phyloP scores from a whole-genome alignment of 2,113 vertebrate genomes.

The Tragulus kanchil region DNA sequence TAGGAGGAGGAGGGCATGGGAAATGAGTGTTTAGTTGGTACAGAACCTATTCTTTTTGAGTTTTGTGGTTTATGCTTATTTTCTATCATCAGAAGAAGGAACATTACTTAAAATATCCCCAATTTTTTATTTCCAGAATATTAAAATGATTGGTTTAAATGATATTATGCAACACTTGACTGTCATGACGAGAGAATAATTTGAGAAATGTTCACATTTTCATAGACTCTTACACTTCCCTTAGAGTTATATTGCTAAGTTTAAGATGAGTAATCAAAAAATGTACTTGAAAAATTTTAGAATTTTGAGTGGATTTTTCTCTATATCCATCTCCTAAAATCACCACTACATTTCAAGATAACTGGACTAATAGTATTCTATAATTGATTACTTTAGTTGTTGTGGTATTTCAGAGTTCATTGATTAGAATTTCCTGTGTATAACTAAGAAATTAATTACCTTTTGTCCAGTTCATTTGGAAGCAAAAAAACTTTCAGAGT shows the following conservation, averaged over 20 bases:
- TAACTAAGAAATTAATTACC: not conserved
- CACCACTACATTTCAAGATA: constrained; percentile 44
- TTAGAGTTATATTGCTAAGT: not conserved
- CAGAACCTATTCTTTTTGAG: not conserved
- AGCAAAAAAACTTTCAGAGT: not conserved
- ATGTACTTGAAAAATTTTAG: not conserved
- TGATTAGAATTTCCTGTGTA: not conserved
- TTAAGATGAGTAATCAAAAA: constrained; percentile 35
- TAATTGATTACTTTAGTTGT: not conserved
- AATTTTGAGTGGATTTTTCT: constrained; percentile 36
- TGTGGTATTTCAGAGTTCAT: constrained; percentile 35
- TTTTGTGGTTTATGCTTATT: constrained; percentile 1
- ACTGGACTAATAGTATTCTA: not conserved
- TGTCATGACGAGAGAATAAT: constrained; percentile 16
- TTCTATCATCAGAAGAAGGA: not conserved
- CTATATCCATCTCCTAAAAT: not conserved
- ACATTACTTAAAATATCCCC: constrained; percentile 18
- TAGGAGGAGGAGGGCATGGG: too few species aligned
- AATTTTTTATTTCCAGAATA: not conserved
- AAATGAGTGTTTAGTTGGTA: not conserved
- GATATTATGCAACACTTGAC: not conserved
- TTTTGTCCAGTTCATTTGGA: too few species aligned
- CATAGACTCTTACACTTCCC: not conserved
- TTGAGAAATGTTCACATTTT: constrained; percentile 39
- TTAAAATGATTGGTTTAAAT: constrained; percentile 29